These are phyloP conservation scores for Lamellibrachia satsuma DNA, from an alignment of 2,888 invertebrate genomes.

Conservation along the genomic window DNA sequence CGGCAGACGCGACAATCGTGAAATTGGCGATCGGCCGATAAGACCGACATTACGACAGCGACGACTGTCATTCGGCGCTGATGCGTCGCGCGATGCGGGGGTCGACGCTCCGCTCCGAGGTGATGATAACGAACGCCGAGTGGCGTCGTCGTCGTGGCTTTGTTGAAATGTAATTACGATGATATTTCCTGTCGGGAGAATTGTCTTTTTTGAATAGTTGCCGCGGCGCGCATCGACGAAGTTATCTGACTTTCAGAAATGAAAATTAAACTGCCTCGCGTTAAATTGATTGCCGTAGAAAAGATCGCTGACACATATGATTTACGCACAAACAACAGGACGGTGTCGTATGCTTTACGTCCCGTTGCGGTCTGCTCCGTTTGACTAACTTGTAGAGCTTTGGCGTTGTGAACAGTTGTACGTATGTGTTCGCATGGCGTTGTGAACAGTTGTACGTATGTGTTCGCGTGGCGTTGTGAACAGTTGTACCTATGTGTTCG, in stretches of 20 bases:
- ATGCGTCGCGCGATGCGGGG: not conserved
- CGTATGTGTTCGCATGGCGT: too few species aligned
- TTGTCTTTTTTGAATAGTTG: not conserved
- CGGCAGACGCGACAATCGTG: slow-evolving; percentile 11
- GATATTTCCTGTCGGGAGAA: not conserved
- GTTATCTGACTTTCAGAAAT: not conserved
- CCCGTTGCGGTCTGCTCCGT: not conserved
- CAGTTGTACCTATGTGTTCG: too few species aligned
- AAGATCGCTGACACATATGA: not conserved
- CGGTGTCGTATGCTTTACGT: not conserved
- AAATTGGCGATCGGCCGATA: not conserved
- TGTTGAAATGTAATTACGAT: slow-evolving; percentile 11
- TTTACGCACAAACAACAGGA: not conserved
- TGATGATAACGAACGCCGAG: not conserved
- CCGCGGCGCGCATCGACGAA: not conserved
- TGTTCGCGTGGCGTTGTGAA: too few species aligned
- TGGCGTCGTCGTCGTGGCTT: not conserved
- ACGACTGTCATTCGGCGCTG: not conserved
- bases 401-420: too few species aligned
- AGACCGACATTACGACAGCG: not conserved
- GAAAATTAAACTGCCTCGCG: not conserved
- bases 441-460: too few species aligned
- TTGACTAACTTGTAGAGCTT: too few species aligned
- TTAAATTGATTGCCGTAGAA: slow-evolving; percentile 17
- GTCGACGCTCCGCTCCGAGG: not conserved